These are phyloP conservation scores for Bombus haemorrhoidalis DNA, from an alignment of 1,140 invertebrate species.

Conservation along the genomic window DNA sequence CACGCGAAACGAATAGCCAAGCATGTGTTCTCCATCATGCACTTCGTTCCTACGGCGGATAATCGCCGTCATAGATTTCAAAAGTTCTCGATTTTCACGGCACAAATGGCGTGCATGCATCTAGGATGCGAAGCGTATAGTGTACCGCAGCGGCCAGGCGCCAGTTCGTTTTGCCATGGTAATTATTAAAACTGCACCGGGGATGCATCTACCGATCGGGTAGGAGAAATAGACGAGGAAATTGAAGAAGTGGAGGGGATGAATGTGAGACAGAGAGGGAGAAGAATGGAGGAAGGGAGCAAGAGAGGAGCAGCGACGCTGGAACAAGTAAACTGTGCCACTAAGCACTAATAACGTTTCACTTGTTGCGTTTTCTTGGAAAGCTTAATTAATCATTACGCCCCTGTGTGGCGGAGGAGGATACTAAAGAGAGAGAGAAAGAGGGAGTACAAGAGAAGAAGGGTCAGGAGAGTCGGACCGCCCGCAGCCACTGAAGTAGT, in stretches of 20 bases:
- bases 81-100: slow-evolving; percentile 35
- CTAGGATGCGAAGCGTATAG: neutral
- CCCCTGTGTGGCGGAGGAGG: slow-evolving; percentile 34
- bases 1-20: slow-evolving; percentile 12
- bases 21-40: slow-evolving; percentile 46
- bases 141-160: slow-evolving; percentile 11
- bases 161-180: slow-evolving; percentile 42
- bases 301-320: slow-evolving; percentile 24
- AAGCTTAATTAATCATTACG: slow-evolving; percentile 79
- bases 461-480: slow-evolving; percentile 28
- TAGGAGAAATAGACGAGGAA: neutral
- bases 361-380: slow-evolving; percentile 78
- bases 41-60: neutral
- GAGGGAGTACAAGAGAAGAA: neutral
- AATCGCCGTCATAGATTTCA: slow-evolving; percentile 32
- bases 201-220: neutral
- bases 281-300: neutral
- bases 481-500: slow-evolving; percentile 32
- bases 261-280: neutral
- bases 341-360: slow-evolving; percentile 77
- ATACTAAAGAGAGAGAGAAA: neutral
- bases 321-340: slow-evolving; percentile 75
- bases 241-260: too few species aligned
- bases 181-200: slow-evolving; percentile 54
- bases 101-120: slow-evolving; percentile 1